Conservation (phyloP, 2,888 invertebrate species). For the Cordilura impudica region DNA sequence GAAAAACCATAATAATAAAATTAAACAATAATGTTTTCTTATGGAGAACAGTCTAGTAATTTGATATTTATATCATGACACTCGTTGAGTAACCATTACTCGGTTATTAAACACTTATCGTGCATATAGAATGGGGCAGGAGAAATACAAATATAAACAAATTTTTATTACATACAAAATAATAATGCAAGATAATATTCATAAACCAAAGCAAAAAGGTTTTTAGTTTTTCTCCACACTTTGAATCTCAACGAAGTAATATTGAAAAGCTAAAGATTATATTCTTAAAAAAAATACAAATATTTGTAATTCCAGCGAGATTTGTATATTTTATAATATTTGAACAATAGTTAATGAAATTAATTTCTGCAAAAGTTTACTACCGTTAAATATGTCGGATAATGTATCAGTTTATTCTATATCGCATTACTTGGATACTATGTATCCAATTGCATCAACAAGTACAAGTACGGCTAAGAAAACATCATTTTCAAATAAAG, state of each 20-base stretch:
- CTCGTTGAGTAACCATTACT: conserved; percentile 20
- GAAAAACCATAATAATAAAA: conserved; percentile 21
- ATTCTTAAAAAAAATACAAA: background rate
- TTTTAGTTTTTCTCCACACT: conserved; percentile 58
- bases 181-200: conserved; percentile 41
- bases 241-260: conserved; percentile 49
- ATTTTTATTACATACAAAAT: conserved; percentile 38
- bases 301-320: background rate
- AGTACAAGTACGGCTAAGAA: conserved; percentile 25
- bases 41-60: background rate
- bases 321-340: background rate
- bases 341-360: background rate
- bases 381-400: conserved; percentile 66
- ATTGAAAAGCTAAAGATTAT: conserved; percentile 5
- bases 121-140: background rate
- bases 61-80: background rate
- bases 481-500: background rate
- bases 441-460: conserved; percentile 57
- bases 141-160: conserved; percentile 44
- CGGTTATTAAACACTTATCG: conserved; percentile 15
- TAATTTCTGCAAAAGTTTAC: background rate
- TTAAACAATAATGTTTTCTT: conserved; percentile 23
- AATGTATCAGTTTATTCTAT: conserved; percentile 70
- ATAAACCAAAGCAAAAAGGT: conserved; percentile 7
- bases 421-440: conserved; percentile 70